Evolutionary conservation across 2,888 invertebrate genomes (phyloP).

Genomic region (Agonopterix subpropinquella): DNA sequence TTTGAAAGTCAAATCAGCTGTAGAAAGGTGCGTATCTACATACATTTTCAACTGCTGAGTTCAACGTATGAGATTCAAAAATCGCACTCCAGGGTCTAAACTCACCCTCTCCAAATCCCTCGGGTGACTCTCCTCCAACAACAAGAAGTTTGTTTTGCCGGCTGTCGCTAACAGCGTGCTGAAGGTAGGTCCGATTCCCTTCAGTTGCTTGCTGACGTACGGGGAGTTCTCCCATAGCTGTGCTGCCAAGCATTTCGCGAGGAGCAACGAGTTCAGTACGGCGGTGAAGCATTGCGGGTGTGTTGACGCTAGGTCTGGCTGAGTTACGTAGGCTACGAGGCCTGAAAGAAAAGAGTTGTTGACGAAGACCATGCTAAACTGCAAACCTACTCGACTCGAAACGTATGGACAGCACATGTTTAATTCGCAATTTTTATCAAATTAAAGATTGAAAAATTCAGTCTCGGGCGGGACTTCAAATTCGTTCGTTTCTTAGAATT

Average conservation of each 20-base stretch:
- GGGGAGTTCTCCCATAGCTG: constrained; percentile 85
- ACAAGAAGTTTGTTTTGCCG: constrained; percentile 79
- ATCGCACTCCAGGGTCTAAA: too few species aligned
- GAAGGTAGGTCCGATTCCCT: constrained; percentile 81
- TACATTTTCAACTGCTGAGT: too few species aligned
- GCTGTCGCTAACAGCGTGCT: constrained; percentile 78
- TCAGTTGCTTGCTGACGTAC: constrained; percentile 81
- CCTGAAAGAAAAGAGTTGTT: constrained; percentile 42
- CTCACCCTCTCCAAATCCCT: constrained; percentile 82
- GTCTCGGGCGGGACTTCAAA: too few species aligned
- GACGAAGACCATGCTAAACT: too few species aligned
- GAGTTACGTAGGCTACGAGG: constrained; percentile 74
- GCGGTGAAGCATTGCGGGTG: constrained; percentile 62
- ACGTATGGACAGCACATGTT: too few species aligned
- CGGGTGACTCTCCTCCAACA: constrained; percentile 80
- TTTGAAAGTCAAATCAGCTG: too few species aligned
- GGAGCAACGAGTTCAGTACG: constrained; percentile 74
- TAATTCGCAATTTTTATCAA: too few species aligned
- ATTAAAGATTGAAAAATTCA: too few species aligned
- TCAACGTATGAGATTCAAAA: too few species aligned
- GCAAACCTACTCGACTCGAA: too few species aligned
- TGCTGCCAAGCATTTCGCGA: constrained; percentile 80
- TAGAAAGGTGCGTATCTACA: too few species aligned
- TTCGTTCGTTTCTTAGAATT: too few species aligned
- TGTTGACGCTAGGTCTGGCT: constrained; percentile 34